phyloP scores from a whole-genome alignment of 2,888 invertebrate genomes.

The Cataglyphis albicans region DNA sequence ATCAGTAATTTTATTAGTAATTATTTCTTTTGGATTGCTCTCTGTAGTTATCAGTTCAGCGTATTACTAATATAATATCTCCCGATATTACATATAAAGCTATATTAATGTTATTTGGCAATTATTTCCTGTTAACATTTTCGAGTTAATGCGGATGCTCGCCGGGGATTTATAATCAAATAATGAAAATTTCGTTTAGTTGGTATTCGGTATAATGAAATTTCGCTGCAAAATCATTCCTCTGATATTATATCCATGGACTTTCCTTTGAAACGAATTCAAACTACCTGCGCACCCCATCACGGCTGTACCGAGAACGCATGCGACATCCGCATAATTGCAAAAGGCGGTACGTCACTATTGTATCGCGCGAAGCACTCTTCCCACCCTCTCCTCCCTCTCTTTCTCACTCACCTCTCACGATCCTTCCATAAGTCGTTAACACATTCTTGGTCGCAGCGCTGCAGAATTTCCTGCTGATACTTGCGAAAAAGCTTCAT shows the following conservation, averaged over 20 bases:
- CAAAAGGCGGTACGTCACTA: constrained; percentile 68
- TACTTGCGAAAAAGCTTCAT: constrained; percentile 76
- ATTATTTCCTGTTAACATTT: constrained; percentile 45
- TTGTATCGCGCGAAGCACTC: constrained; percentile 47
- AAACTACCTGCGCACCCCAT: constrained; percentile 17
- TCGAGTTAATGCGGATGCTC: constrained; percentile 29
- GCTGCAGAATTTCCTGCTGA: constrained; percentile 76
- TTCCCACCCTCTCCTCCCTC: neutral
- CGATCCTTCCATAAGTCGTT: constrained; percentile 67
- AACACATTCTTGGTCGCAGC: constrained; percentile 74
- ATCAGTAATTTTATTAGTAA: neutral
- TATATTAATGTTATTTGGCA: constrained; percentile 39
- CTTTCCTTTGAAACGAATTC: constrained; percentile 38
- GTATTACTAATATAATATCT: neutral
- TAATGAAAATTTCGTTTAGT: constrained; percentile 46
- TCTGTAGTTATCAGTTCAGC: neutral
- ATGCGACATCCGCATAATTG: constrained; percentile 67
- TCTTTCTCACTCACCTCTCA: constrained; percentile 33
- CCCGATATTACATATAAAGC: constrained; percentile 21
- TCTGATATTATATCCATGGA: constrained; percentile 17
- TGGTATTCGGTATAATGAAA: constrained; percentile 45
- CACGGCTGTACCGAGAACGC: constrained; percentile 1
- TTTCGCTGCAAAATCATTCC: constrained; percentile 32
- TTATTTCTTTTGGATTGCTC: constrained; percentile 13
- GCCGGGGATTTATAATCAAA: constrained; percentile 38